Evolutionary conservation across 2,113 vertebrate species (phyloP).

Genomic region (Sula dactylatra): DNA sequence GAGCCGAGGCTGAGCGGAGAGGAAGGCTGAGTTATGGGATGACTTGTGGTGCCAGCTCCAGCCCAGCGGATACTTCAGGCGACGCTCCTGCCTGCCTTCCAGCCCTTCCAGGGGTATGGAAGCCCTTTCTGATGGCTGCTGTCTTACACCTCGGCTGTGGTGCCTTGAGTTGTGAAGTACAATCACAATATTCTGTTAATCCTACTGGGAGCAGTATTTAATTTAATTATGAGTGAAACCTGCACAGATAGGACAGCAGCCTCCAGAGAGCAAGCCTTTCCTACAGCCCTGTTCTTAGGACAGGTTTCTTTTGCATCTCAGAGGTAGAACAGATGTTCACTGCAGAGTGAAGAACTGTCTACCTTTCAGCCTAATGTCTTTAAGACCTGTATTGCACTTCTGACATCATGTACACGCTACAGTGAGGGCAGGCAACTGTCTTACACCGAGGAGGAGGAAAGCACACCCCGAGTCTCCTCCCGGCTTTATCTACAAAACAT

Average conservation of each 20-base stretch:
- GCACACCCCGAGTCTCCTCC: neutral
- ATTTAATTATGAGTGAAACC: neutral
- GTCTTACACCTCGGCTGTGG: neutral
- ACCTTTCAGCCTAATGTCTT: too few relatives aligned
- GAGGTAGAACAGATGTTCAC: neutral
- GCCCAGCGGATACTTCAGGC: neutral
- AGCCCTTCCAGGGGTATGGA: neutral
- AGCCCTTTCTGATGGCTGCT: neutral
- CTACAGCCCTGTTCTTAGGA: neutral
- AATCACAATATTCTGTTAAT: neutral
- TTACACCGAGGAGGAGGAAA: neutral
- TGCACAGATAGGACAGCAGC: neutral
- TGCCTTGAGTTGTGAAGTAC: neutral
- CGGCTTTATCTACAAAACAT: rapidly evolving
- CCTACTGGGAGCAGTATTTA: neutral
- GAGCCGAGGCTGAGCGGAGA: neutral
- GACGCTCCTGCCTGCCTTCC: neutral
- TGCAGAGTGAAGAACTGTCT: neutral
- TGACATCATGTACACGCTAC: neutral
- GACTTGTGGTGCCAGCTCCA: neutral
- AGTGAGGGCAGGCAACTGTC: neutral
- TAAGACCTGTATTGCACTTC: neutral
- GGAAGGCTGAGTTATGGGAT: neutral
- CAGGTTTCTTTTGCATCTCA: neutral
- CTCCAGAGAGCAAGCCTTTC: neutral